Conservation (phyloP, 2,888 invertebrate species). For the Trichopria drosophilae region DNA sequence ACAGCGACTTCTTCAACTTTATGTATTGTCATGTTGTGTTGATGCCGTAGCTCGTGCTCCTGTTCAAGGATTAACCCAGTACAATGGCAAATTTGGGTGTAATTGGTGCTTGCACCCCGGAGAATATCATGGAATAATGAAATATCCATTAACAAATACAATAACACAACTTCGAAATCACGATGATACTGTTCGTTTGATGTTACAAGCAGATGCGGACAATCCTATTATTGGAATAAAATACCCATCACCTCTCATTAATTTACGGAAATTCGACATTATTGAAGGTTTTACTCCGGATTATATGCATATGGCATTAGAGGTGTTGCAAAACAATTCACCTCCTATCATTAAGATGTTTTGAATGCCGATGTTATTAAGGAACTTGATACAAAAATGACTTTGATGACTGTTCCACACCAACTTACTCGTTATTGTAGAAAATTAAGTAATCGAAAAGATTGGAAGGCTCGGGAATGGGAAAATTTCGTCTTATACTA, state of each 20-base stretch:
- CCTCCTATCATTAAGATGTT: not conserved
- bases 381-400: not conserved
- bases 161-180: not conserved
- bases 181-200: not conserved
- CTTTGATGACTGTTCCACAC: not conserved
- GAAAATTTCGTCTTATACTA: conserved; percentile 11
- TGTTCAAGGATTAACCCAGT: conserved; percentile 7
- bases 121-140: not conserved
- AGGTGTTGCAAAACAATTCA: conserved; percentile 7
- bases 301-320: too few species aligned
- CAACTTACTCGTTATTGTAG: not conserved
- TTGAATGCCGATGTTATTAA: not conserved
- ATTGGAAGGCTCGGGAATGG: not conserved
- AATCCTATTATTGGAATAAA: not conserved
- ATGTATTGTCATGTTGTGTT: conserved; percentile 4
- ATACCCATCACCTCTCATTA: conserved; percentile 1
- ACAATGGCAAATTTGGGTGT: conserved; percentile 5
- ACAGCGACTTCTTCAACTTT: not conserved
- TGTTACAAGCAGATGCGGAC: not conserved
- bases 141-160: conserved; percentile 1
- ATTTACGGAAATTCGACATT: conserved; percentile 5
- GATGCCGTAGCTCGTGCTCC: conserved; percentile 1
- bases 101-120: conserved; percentile 15
- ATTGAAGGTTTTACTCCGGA: conserved; percentile 5
- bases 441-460: not conserved